Evolutionary conservation across 2,888 invertebrate species (phyloP).

Genomic region (Aphidius colemani): DNA sequence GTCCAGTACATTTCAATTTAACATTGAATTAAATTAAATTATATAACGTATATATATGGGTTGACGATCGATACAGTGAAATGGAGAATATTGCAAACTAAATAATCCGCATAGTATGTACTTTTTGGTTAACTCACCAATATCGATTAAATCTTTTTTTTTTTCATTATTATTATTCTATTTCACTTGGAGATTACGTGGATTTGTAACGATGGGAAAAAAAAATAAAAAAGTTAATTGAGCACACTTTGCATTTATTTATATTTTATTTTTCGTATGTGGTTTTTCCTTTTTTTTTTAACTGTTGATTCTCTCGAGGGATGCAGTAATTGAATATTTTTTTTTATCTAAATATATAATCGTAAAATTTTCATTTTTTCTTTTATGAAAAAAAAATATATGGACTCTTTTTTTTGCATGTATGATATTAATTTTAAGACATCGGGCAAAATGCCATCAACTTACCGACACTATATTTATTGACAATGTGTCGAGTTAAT

Average conservation of each 20-base stretch:
- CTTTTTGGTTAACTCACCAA: not conserved
- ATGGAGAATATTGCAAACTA: too few relatives aligned
- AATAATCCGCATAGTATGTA: too few relatives aligned
- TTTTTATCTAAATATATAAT: slow-evolving; percentile 12
- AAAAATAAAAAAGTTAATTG: not conserved
- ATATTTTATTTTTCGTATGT: not conserved
- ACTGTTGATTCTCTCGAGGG: slow-evolving; percentile 22
- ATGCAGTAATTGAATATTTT: not conserved
- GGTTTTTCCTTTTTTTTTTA: slow-evolving; percentile 1
- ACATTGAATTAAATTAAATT: slow-evolving; percentile 45
- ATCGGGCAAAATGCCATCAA: slow-evolving; percentile 20
- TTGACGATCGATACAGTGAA: not conserved
- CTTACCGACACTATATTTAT: too few relatives aligned
- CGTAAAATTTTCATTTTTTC: slow-evolving; percentile 19
- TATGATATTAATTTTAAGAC: slow-evolving; percentile 13
- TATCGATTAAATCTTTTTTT: not conserved
- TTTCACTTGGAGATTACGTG: not conserved
- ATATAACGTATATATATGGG: not conserved
- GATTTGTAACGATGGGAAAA: slow-evolving; percentile 1
- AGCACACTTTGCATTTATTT: not conserved
- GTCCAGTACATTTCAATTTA: slow-evolving; percentile 48
- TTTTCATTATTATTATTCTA: too few relatives aligned
- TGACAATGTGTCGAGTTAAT: not conserved
- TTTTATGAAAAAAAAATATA: not conserved
- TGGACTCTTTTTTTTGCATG: slow-evolving; percentile 1